Conservation (phyloP, 2,888 invertebrate genomes). For the Selenia dentaria region DNA sequence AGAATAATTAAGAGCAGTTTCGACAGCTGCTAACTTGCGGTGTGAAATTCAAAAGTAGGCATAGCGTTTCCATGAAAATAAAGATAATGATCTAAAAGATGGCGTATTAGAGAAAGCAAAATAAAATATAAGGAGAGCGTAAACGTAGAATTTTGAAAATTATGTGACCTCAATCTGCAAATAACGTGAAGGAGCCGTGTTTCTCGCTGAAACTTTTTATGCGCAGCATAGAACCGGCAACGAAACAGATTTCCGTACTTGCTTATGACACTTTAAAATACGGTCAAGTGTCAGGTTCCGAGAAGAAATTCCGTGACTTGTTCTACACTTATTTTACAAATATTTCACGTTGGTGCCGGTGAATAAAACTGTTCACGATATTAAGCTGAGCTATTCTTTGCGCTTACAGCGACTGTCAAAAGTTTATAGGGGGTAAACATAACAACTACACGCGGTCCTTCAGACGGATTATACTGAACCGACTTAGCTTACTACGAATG, state of each 20-base stretch:
- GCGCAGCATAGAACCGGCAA: constrained; percentile 1
- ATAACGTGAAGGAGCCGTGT: constrained; percentile 2
- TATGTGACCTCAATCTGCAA: constrained; percentile 3
- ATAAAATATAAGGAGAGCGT: not conserved
- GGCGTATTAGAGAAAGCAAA: no score
- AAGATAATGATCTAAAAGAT: no score
- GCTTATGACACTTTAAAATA: constrained; percentile 22
- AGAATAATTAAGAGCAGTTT: no score
- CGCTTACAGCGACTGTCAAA: constrained; percentile 10
- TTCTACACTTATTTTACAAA: constrained; percentile 21
- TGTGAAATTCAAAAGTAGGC: no score
- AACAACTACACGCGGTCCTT: constrained; percentile 6
- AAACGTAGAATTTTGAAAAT: not conserved
- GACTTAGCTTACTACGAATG: constrained; percentile 6
- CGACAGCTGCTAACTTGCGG: no score
- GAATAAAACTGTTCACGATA: constrained; percentile 17
- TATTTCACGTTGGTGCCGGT: constrained; percentile 8
- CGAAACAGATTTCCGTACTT: constrained; percentile 16
- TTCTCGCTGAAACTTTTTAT: constrained; percentile 2
- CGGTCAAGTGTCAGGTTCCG: constrained; percentile 16
- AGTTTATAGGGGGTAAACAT: constrained; percentile 13
- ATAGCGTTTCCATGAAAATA: no score
- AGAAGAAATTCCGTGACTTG: constrained; percentile 16
- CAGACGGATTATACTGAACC: constrained; percentile 9
- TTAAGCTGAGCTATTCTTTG: constrained; percentile 13